Percentiles rank a stretch among this genome's conserved stretches.
These are phyloP conservation scores for Aspidapion aeneum DNA, from an alignment of 2,888 invertebrate species.

Conservation along the genomic window DNA sequence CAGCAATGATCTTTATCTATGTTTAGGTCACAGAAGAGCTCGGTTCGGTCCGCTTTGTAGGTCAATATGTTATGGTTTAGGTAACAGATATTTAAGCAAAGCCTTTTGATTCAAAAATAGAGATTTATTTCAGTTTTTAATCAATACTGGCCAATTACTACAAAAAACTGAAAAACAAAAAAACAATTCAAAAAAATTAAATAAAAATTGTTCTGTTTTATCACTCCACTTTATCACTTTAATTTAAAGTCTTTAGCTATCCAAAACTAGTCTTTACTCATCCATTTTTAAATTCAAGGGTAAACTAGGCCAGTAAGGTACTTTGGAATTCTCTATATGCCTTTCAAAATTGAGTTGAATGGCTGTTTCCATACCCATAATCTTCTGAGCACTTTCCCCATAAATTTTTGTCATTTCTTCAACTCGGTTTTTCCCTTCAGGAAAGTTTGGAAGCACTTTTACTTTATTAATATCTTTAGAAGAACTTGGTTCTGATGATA, in stretches of 20 bases:
- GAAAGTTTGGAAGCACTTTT: conserved; percentile 41
- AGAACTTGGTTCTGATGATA: conserved; percentile 28
- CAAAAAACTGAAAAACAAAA: too few relatives aligned
- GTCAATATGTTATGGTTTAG: too few relatives aligned
- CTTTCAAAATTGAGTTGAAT: conserved; percentile 63
- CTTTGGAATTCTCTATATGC: conserved; percentile 53
- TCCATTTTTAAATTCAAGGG: conserved; percentile 33
- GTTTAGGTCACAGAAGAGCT: too few relatives aligned
- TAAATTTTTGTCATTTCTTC: conserved; percentile 55
- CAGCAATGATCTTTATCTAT: too few relatives aligned
- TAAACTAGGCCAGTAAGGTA: conserved; percentile 64
- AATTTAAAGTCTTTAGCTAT: not conserved
- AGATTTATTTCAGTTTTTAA: too few relatives aligned
- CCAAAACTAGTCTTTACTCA: not conserved
- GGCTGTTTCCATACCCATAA: conserved; percentile 71
- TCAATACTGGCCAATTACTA: too few relatives aligned
- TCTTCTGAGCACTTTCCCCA: conserved; percentile 61
- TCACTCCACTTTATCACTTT: too few relatives aligned
- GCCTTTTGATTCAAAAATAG: too few relatives aligned
- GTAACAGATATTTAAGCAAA: too few relatives aligned
- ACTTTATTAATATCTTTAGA: conserved; percentile 29
- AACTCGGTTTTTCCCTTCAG: conserved; percentile 42
- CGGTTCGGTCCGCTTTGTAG: too few relatives aligned
- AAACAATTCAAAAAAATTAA: too few relatives aligned
- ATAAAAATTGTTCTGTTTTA: too few relatives aligned